Base-by-base conservation (phyloP, 2,888 invertebrate species). In the Pammene fasciana region DNA sequence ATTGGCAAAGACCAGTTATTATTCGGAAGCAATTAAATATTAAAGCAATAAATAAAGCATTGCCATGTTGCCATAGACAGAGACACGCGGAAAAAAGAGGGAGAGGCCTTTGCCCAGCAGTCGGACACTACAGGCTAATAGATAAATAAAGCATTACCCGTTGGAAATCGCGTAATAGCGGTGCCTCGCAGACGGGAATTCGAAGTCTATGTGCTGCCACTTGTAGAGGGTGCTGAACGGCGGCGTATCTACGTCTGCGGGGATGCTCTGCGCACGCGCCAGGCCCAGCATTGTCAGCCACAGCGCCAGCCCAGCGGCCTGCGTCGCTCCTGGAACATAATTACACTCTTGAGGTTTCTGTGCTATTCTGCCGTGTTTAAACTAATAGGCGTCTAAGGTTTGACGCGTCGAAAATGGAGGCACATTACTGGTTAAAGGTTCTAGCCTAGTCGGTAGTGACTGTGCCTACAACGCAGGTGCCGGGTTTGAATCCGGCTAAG, bases 161-260 rank as follows among this genome's bases (percentile, higher is more conserved):
- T 90, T 92, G 34, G 85, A 84, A 11, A 96, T 88, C 0, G 96
- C 96, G 41, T 86, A 82, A 38, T 93, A 87, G 26, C 96, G 89
- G 55, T 94, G 94, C 13, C 88, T 86, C 16, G 90, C 87, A 0
- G 94, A 93, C 5, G 94, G 94, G 82, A 95, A 97, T 61, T 94
- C 94, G 79, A 95, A 97, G 81, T 97, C 97, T 6, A 97, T 85
- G 45, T 93, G 92, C 72, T 94, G 95, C 97, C 97, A 97, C 70
- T 95, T 94, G 82, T 96, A 96, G 26, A 95, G 89, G 34, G 95
- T 94, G 75, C 80, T 92, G 74, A 94, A 94, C 0, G 94, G 94
- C 0, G 94, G 94, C 0, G 94, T 93, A 46, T 90, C 90, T 0
- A 74, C 78, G 73, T 87, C 90, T 2, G 94, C 93, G 0, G 88